Percentiles rank a stretch among this genome's conserved stretches.
These are phyloP conservation scores for Aelia acuminata DNA, from an alignment of 2,888 invertebrate genomes.

Conservation along the genomic window DNA sequence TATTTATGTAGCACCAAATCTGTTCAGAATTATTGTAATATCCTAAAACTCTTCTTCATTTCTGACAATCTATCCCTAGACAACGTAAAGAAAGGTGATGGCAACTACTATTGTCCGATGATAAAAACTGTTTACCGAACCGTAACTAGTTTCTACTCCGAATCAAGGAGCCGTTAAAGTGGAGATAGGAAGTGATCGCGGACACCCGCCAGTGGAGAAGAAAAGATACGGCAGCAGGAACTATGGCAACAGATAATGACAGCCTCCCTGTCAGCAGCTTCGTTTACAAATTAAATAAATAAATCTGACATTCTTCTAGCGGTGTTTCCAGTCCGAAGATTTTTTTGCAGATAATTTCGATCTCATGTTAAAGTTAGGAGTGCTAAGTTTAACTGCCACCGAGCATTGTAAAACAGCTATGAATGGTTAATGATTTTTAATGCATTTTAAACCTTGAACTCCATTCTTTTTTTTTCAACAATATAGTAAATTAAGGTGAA, in stretches of 20 bases:
- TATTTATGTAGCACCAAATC: background rate
- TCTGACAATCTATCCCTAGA: background rate
- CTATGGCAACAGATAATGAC: background rate
- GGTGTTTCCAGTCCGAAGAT: no score
- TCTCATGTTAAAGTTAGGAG: no score
- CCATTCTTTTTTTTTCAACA: no score
- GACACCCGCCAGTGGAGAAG: background rate
- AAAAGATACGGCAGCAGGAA: background rate
- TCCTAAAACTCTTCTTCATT: background rate
- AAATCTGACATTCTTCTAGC: background rate
- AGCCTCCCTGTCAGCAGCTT: background rate
- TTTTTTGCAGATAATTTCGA: no score
- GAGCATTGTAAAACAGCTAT: no score
- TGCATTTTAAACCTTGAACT: no score
- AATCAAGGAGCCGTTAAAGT: background rate
- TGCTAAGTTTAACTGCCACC: no score
- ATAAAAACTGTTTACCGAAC: conserved; percentile 30
- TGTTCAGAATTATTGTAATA: background rate
- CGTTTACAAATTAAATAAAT: background rate
- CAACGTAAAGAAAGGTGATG: background rate
- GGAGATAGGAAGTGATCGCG: background rate
- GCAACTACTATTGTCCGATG: conserved; percentile 6
- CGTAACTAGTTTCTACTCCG: conserved; percentile 22
- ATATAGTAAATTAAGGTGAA: no score
- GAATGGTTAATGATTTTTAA: no score